Evolutionary conservation across 2,888 invertebrate species (phyloP).

Genomic region (Chloromyia formosa): DNA sequence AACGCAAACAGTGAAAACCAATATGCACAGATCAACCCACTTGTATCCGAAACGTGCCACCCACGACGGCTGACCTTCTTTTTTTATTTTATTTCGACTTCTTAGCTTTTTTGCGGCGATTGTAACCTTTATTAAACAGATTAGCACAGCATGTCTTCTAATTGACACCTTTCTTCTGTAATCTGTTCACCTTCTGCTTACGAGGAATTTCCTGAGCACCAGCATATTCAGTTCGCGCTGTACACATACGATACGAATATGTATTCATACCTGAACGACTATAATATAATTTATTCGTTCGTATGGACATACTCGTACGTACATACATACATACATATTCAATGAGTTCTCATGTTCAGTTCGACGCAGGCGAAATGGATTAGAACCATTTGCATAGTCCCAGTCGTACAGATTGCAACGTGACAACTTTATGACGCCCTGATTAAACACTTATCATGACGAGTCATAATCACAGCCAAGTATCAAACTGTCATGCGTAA

Average conservation of each 20-base stretch:
- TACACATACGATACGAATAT: no score
- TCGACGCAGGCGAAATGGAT: neutral
- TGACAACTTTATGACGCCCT: conserved; percentile 25
- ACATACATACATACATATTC: no score
- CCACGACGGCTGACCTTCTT: neutral
- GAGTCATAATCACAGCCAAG: conserved; percentile 11
- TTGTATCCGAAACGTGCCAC: conserved; percentile 6
- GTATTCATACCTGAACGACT: no score
- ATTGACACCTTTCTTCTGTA: conserved; percentile 25
- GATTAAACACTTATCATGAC: conserved; percentile 22
- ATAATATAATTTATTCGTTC: no score
- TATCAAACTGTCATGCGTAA: neutral
- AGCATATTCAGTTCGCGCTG: no score
- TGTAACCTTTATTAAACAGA: conserved; percentile 14
- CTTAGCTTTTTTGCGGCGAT: neutral
- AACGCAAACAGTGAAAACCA: neutral
- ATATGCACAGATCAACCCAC: neutral
- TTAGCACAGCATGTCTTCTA: conserved; percentile 30
- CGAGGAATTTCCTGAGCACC: neutral
- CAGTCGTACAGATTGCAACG: conserved; percentile 1
- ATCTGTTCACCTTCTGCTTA: conserved; percentile 6
- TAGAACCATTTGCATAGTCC: conserved; percentile 3
- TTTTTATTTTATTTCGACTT: neutral
- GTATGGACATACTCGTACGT: no score
- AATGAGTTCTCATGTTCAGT: neutral